phyloP scores from a whole-genome alignment of 2,888 invertebrate genomes.

The Euclidia mi region DNA sequence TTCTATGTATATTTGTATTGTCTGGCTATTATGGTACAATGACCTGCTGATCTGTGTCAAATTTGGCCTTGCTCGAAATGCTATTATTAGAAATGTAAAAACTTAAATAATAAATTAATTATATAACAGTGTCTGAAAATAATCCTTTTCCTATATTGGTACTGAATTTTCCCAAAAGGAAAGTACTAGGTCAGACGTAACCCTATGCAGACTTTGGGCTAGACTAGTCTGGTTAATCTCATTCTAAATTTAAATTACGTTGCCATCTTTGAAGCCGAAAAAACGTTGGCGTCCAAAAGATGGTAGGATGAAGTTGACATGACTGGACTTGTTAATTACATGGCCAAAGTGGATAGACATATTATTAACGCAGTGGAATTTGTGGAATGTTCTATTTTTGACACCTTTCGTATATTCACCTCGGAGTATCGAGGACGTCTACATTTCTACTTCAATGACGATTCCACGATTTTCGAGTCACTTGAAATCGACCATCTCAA shows the following conservation, averaged over 20 bases:
- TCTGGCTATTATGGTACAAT: slow-evolving; percentile 39
- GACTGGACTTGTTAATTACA: slow-evolving; percentile 64
- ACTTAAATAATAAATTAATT: slow-evolving; percentile 17
- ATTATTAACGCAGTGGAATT: slow-evolving; percentile 64
- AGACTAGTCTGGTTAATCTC: slow-evolving; percentile 36
- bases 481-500: slow-evolving; percentile 17
- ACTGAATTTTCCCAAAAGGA: slow-evolving; percentile 18
- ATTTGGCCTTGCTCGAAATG: too few relatives aligned
- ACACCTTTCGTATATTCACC: slow-evolving; percentile 10
- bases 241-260: slow-evolving; percentile 45
- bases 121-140: slow-evolving; percentile 1
- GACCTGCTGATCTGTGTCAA: slow-evolving; percentile 49
- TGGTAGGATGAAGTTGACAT: slow-evolving; percentile 52
- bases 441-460: slow-evolving; percentile 19
- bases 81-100: too few relatives aligned
- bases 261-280: slow-evolving; percentile 47
- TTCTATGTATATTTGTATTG: slow-evolving; percentile 30
- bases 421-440: slow-evolving; percentile 20
- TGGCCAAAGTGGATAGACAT: slow-evolving; percentile 51
- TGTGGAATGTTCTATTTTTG: slow-evolving; percentile 55
- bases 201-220: slow-evolving; percentile 3
- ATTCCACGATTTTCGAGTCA: slow-evolving; percentile 15
- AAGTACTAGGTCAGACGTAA: slow-evolving; percentile 11
- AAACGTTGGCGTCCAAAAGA: slow-evolving; percentile 42
- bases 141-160: too few relatives aligned